Evolutionary conservation across 53 echinoderm and acorn worm species (phyloP).

Genomic region (Crossaster papposus): DNA sequence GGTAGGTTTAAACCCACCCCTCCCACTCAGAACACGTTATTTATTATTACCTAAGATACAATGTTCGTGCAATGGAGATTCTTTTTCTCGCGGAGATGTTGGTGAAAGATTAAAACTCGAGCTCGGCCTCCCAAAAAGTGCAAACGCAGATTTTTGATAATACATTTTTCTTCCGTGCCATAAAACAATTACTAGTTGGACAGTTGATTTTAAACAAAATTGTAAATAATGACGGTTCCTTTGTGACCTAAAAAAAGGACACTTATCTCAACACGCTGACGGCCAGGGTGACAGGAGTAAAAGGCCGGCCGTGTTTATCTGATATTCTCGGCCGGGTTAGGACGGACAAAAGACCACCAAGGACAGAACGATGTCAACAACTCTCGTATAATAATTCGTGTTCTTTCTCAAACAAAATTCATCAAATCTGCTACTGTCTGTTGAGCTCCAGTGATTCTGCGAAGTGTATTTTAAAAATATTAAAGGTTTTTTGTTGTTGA

Average conservation of each 20-base stretch:
- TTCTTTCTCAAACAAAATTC: background rate
- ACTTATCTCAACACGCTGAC: background rate
- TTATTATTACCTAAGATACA: background rate
- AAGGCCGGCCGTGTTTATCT: background rate
- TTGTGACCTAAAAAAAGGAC: background rate
- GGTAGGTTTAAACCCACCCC: background rate
- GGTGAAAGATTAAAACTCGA: background rate
- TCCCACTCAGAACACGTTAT: background rate
- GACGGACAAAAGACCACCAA: background rate
- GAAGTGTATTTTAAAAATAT: background rate
- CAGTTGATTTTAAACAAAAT: background rate
- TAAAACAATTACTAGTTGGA: background rate
- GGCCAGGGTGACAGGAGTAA: background rate
- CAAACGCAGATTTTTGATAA: background rate
- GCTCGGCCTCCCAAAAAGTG: background rate
- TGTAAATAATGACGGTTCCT: background rate
- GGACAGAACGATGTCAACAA: conserved; percentile 4
- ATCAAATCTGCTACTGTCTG: background rate
- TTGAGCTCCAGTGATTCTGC: background rate
- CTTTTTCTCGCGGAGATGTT: background rate
- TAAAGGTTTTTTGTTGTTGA: background rate
- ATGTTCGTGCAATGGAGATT: background rate
- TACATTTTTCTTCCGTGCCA: background rate
- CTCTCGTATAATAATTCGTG: background rate
- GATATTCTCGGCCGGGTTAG: background rate